A percentile compares a stretch with the other conserved stretches of the same genome.
Conservation (phyloP, 2,113 vertebrate species). For the Pipa parva region DNA sequence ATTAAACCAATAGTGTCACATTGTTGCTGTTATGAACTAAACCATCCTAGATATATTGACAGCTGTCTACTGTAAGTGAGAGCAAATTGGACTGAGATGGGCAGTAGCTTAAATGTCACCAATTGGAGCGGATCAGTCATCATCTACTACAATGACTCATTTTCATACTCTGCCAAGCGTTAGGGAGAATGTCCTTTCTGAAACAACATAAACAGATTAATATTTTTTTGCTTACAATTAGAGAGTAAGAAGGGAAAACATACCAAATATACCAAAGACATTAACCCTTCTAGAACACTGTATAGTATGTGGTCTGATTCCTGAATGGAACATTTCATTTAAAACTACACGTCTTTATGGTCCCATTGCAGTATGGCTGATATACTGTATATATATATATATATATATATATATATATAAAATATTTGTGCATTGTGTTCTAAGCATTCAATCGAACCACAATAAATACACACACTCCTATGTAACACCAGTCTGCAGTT, state of each 20-base stretch:
- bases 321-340: too few relatives aligned
- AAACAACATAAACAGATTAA: constrained; percentile 76
- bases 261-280: background rate
- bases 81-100: constrained; percentile 58
- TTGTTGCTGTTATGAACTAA: constrained; percentile 83
- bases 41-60: constrained; percentile 83
- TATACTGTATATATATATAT: too few relatives aligned
- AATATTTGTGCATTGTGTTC: too few relatives aligned
- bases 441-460: too few relatives aligned
- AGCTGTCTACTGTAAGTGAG: constrained; percentile 76
- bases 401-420: too few relatives aligned
- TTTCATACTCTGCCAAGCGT: constrained; percentile 72
- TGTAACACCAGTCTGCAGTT: too few relatives aligned
- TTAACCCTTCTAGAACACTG: background rate
- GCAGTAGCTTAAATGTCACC: constrained; percentile 74
- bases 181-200: constrained; percentile 77
- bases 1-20: constrained; percentile 84
- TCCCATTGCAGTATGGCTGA: too few relatives aligned
- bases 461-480: too few relatives aligned
- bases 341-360: too few relatives aligned
- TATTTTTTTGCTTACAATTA: constrained; percentile 70
- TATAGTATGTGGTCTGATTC: too few relatives aligned
- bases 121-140: constrained; percentile 57
- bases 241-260: constrained; percentile 35
- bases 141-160: constrained; percentile 65